Conservation (phyloP, 2,113 vertebrate genomes). For the Oryzias woworae region DNA sequence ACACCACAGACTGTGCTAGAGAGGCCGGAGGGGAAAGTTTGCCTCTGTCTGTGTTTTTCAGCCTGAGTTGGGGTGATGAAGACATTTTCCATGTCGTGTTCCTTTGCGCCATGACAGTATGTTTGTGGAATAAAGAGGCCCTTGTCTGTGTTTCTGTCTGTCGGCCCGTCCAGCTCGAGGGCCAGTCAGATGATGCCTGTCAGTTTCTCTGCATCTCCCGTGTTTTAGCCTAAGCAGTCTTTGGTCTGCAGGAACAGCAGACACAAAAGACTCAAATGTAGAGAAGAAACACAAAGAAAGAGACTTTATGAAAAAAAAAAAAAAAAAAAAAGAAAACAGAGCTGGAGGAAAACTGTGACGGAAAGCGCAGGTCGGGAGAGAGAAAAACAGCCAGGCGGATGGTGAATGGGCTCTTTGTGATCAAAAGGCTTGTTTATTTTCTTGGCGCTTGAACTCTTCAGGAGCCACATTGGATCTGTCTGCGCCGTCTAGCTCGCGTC, state of each 20-base stretch:
- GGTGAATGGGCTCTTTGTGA: slow-evolving; percentile 86
- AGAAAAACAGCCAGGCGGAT: slow-evolving; percentile 37
- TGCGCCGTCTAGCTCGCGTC: slow-evolving; percentile 48
- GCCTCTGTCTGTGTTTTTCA: slow-evolving; percentile 8
- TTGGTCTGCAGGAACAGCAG: slow-evolving; percentile 3
- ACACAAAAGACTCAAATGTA: neutral
- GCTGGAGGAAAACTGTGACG: slow-evolving; percentile 32
- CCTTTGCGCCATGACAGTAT: slow-evolving; percentile 38
- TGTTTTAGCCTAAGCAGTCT: slow-evolving; percentile 15
- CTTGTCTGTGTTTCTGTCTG: slow-evolving; percentile 49
- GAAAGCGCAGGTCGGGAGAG: slow-evolving; percentile 33
- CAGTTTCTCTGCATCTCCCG: slow-evolving; percentile 20
- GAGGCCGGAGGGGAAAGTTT: slow-evolving; percentile 38
- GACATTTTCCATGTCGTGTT: slow-evolving; percentile 64
- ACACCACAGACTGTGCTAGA: neutral
- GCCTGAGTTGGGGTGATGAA: slow-evolving; percentile 38
- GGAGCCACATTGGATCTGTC: slow-evolving; percentile 74
- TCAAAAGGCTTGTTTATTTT: slow-evolving; percentile 84
- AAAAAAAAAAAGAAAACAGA: slow-evolving; percentile 30
- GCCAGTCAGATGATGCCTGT: slow-evolving; percentile 34
- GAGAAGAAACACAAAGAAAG: slow-evolving; percentile 4
- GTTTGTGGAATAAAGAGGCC: slow-evolving; percentile 63
- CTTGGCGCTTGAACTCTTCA: slow-evolving; percentile 77
- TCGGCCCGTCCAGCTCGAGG: slow-evolving; percentile 25
- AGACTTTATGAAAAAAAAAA: slow-evolving; percentile 20